Base-by-base conservation (phyloP, 1,140 invertebrate genomes). In the Lamellibrachia luymesi region DNA sequence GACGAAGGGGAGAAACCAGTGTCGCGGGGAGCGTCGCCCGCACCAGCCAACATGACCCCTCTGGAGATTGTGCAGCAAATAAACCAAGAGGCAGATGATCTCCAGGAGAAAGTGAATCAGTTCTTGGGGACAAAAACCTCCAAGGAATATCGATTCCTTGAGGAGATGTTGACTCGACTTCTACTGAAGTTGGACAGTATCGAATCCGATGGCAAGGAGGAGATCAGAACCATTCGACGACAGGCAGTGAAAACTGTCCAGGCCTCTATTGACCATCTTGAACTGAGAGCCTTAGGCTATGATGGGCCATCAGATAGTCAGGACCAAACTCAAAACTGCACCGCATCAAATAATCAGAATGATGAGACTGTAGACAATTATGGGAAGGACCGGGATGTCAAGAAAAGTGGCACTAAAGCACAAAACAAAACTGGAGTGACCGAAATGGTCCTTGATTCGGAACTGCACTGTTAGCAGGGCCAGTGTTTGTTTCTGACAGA, bases 141-240 rank as follows among this genome's bases (percentile, higher is more conserved):
- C 95, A 99, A 99, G 96, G 97, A 98, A 93, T 99, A 98, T 95
- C 97, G 98, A 51, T 98, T 97, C 95, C 96, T 99, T 90, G 98
- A 99, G 95, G 98, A 99, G 96, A 99, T 99, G 98, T 96, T 99
- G 25, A 99, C 98, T 1, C 97, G 98, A 90, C 98, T 98, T 95
- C 97, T 99, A 93, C 97, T 99, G 4, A 98, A 98, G 96, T 96
- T 99, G 93, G 99, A 99, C 95, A 97, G 98, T 94, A 98, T 99
- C 93, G 98, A 99, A 95, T 98, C 98, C 0, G 98, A 98, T 93
- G 98, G 98, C 2, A 98, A 98, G 95, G 98, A 99, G 51, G 98
- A 98, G 94, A 98, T 99, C 56, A 97, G 98, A 94, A 97, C 97
- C 93, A 98, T 98, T 0, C 97, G 98, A 38, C 98, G 98, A 96